Evolutionary conservation across 2,113 vertebrate species (phyloP).

Genomic region (Romanogobio albipinnatus): DNA sequence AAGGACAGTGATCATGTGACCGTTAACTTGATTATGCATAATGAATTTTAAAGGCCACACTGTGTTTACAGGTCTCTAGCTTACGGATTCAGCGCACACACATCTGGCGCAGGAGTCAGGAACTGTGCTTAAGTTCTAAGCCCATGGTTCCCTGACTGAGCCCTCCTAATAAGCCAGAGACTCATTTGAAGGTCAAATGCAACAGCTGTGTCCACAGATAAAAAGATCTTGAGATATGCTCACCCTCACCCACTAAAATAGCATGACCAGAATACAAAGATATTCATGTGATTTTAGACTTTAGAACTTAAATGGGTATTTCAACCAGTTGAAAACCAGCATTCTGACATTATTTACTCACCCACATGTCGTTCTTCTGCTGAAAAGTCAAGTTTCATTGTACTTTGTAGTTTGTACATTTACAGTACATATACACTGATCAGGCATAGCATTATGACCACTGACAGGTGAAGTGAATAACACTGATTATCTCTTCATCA

Average conservation of each 20-base stretch:
- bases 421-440: too few relatives aligned
- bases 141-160: slow-evolving; percentile 20
- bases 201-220: slow-evolving; percentile 41
- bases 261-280: slow-evolving; percentile 13
- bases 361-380: not conserved
- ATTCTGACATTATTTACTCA: not conserved
- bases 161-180: slow-evolving; percentile 21
- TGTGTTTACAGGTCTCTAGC: slow-evolving; percentile 25
- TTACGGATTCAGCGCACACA: not conserved
- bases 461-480: too few relatives aligned
- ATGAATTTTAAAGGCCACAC: slow-evolving; percentile 35
- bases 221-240: slow-evolving; percentile 25
- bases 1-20: slow-evolving; percentile 1
- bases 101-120: not conserved
- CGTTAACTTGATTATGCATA: slow-evolving; percentile 15
- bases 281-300: not conserved
- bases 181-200: slow-evolving; percentile 25
- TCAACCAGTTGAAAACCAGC: too few relatives aligned
- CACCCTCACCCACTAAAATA: slow-evolving; percentile 1
- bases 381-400: not conserved
- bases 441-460: too few relatives aligned
- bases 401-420: too few relatives aligned
- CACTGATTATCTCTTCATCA: too few relatives aligned
- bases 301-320: not conserved
- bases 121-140: slow-evolving; percentile 37